Percentiles rank a stretch among this genome's conserved stretches.
Conservation (phyloP, 1,140 invertebrate species). For the Dryas iulia region DNA sequence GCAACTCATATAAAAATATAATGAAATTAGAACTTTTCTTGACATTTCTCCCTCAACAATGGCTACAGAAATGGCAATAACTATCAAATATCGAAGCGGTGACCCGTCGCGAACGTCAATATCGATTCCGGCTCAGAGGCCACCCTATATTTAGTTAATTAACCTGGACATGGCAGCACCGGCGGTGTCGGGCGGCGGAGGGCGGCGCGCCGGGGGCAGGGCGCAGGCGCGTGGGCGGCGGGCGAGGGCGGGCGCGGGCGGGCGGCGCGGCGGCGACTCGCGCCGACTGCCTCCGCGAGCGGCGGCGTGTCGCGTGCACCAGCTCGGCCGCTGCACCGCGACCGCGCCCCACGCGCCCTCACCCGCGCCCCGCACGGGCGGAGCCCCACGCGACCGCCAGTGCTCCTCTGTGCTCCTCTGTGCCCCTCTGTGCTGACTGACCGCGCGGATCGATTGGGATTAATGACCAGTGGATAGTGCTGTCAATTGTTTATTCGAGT, state of each 20-base stretch:
- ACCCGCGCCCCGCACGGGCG: conserved; percentile 69
- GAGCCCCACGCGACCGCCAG: not conserved
- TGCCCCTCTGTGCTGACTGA: not conserved
- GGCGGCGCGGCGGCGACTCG: conserved; percentile 18
- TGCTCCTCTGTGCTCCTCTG: not conserved
- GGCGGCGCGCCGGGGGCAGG: not conserved
- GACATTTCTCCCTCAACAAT: not conserved
- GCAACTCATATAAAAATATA: not conserved
- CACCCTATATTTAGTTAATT: conserved; percentile 25
- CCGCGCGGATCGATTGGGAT: conserved; percentile 4
- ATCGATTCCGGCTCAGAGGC: conserved; percentile 10
- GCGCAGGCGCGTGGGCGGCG: conserved; percentile 3
- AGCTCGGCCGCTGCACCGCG: conserved; percentile 64
- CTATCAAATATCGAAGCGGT: conserved; percentile 11
- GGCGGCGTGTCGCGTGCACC: conserved; percentile 24
- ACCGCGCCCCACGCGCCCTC: conserved; percentile 89
- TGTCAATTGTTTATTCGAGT: not conserved
- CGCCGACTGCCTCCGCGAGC: conserved; percentile 25
- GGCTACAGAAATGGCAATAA: not conserved
- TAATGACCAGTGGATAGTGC: conserved; percentile 12
- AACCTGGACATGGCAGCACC: conserved; percentile 16
- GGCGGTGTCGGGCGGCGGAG: conserved; percentile 8
- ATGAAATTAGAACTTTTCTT: not conserved
- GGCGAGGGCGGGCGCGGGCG: conserved; percentile 7
- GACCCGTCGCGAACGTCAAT: conserved; percentile 19